Evolutionary conservation across 1,140 invertebrate genomes (phyloP), one percentile per base, ranked within the genome.

Genomic region (Subanguina moxae): DNA sequence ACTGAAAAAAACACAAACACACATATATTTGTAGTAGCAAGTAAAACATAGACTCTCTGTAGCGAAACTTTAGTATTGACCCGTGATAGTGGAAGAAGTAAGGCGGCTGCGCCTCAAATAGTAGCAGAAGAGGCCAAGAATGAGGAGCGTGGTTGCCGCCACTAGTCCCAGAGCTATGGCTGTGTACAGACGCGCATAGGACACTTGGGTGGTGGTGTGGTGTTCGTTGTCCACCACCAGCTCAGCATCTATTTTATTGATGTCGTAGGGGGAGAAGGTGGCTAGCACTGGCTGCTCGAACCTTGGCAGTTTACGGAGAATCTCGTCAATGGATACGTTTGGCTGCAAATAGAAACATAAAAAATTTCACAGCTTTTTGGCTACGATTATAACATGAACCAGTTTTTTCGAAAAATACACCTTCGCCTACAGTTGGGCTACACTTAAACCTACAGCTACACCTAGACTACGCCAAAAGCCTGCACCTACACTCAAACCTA

Each of bases 231-330:
- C 56, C 23, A 80, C 62, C 38, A 82, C 76, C 56, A 73, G 61
- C 25, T 82, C 78, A 46, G 62, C 64, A 25, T 78, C 75, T 13
- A 82, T 43, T 27, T 77, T 56, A 59, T 78, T 81, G 67, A 82
- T 76, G 59, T 82, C 80, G 58, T 82, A 82, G 7, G 80, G 80
- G 1, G 76, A 68, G 61, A 82, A 82, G 15, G 80, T 82, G 9
- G 72, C 43, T 27, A 65, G 21, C 11, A 61, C 71, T 11, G 78
- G 68, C 25, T 68, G 66, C n/a, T 78, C 77, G 43, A 82, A 82
- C 15, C 62, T 72, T 13, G 80, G 80, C 45, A 82, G 61, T 52
- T 82, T 82, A 27, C 61, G 27, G 11, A 82, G 65, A 63, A 82
- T 63, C 21, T 82, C 80, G 38, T 80, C 78, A 43, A 82, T 67